Conservation (phyloP, 2,888 invertebrate genomes). For the Julus scandinavius region DNA sequence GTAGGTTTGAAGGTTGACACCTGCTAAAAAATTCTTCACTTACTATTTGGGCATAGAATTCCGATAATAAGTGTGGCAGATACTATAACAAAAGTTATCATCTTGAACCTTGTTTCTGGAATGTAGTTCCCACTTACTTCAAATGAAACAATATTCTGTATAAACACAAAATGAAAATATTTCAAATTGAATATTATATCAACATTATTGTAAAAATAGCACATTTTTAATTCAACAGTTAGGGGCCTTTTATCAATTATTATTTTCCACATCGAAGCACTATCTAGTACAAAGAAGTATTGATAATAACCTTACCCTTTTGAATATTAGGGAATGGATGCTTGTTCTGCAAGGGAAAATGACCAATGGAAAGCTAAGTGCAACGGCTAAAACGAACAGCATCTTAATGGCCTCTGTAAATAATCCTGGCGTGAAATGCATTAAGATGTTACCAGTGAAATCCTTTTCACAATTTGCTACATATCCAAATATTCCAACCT, state of each 20-base stretch:
- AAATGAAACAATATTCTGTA: constrained; percentile 37
- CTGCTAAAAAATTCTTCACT: neutral
- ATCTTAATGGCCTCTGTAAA: constrained; percentile 90
- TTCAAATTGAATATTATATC: neutral
- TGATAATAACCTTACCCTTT: constrained; percentile 72
- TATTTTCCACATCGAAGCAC: neutral
- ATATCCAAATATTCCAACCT: constrained; percentile 93
- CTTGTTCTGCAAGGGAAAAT: constrained; percentile 96
- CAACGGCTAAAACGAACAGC: constrained; percentile 93
- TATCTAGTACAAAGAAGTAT: neutral
- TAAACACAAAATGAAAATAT: neutral
- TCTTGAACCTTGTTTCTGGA: constrained; percentile 83
- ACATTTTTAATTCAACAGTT: no score
- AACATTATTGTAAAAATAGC: no score
- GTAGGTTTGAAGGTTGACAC: no score
- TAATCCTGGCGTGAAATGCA: constrained; percentile 81
- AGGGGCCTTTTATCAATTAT: no score
- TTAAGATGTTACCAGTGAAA: constrained; percentile 88
- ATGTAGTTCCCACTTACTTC: constrained; percentile 72
- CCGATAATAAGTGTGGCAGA: constrained; percentile 80
- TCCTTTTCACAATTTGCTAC: constrained; percentile 83
- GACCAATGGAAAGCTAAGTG: constrained; percentile 95
- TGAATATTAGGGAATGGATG: constrained; percentile 88
- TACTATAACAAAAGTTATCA: constrained; percentile 84
- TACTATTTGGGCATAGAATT: constrained; percentile 85